A percentile compares a stretch with the other conserved stretches of the same genome.
Evolutionary conservation across 2,113 vertebrate genomes (phyloP).

Genomic region (Brachyhypopomus occidentalis): DNA sequence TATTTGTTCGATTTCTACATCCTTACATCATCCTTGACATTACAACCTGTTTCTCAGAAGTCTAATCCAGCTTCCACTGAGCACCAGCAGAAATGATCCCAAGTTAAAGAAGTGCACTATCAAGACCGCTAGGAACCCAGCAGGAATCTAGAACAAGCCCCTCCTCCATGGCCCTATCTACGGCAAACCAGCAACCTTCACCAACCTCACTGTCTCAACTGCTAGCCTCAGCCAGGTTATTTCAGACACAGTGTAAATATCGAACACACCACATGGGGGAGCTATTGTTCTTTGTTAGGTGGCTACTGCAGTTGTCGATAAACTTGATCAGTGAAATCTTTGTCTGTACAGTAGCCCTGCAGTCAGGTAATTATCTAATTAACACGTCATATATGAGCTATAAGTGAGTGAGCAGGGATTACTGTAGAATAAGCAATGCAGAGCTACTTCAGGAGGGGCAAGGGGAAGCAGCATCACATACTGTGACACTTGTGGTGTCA

Average conservation of each 20-base stretch:
- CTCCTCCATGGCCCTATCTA: background rate
- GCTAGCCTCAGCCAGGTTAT: background rate
- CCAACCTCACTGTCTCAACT: background rate
- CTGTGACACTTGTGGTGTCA: background rate
- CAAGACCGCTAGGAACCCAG: background rate
- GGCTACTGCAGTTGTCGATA: background rate
- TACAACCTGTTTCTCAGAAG: conserved; percentile 4
- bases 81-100: background rate
- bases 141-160: background rate
- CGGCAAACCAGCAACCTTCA: background rate
- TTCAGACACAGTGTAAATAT: background rate
- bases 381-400: background rate
- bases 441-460: background rate
- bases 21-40: conserved; percentile 8
- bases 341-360: background rate
- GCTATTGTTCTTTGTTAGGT: conserved; percentile 42
- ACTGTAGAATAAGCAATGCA: background rate
- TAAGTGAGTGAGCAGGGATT: background rate
- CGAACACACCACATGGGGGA: conserved; percentile 41
- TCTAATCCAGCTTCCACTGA: background rate
- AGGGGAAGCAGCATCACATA: background rate
- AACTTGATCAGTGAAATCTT: background rate
- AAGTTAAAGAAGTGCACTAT: background rate
- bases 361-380: background rate
- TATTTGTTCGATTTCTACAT: conserved; percentile 8